Conservation (phyloP, 2,113 vertebrate genomes). For the Dipodomys spectabilis region DNA sequence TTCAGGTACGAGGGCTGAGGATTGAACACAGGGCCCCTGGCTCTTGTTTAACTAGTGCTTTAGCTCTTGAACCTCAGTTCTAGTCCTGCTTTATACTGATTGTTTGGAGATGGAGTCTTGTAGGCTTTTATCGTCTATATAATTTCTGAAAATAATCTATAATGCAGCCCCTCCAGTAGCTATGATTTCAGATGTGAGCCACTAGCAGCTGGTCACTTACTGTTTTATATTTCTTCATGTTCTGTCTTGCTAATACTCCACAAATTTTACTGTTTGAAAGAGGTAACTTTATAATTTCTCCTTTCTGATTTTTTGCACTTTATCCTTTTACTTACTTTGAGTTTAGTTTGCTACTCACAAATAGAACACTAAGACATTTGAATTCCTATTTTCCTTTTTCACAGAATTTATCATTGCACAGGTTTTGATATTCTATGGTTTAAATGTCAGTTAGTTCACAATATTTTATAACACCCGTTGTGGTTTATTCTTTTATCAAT, state of each 20-base stretch:
- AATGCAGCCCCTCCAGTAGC: too few relatives aligned
- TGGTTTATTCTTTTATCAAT: neutral
- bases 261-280: neutral
- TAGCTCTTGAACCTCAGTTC: too few relatives aligned
- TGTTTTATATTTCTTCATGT: neutral
- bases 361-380: neutral
- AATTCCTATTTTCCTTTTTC: neutral
- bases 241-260: neutral
- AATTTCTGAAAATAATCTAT: too few relatives aligned
- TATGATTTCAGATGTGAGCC: too few relatives aligned
- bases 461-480: neutral
- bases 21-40: too few relatives aligned
- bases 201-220: too few relatives aligned
- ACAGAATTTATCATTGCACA: neutral
- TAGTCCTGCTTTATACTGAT: too few relatives aligned
- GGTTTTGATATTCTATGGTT: neutral
- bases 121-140: too few relatives aligned
- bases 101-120: too few relatives aligned
- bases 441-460: neutral
- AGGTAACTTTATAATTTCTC: neutral
- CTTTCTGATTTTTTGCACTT: neutral
- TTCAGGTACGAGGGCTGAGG: too few relatives aligned
- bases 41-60: too few relatives aligned
- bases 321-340: neutral
- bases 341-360: neutral